Conservation (phyloP, 2,797 vertebrate genomes). For the Scolopax bukidnonensis region DNA sequence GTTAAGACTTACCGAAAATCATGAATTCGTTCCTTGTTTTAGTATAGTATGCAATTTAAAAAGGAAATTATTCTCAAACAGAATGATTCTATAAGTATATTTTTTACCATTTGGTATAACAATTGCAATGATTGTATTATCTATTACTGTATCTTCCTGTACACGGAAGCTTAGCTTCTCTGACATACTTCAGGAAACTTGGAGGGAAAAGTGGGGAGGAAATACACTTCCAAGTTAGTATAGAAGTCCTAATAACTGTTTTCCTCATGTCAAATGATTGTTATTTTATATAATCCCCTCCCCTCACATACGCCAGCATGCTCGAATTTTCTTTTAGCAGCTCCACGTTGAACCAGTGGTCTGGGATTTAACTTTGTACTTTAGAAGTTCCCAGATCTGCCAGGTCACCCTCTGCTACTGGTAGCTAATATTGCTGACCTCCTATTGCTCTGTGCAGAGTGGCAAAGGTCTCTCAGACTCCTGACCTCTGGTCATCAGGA, state of each 20-base stretch:
- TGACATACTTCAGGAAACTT: background rate
- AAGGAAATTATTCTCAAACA: background rate
- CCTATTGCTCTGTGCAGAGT: constrained; percentile 59
- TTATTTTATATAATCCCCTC: background rate
- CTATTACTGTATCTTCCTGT: background rate
- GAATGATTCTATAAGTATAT: background rate
- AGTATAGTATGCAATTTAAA: background rate
- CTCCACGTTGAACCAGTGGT: background rate
- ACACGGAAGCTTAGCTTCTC: background rate
- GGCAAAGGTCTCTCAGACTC: constrained; percentile 63
- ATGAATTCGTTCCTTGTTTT: background rate
- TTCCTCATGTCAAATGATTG: background rate
- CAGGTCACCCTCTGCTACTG: constrained; percentile 23
- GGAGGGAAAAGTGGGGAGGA: background rate
- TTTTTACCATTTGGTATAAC: background rate
- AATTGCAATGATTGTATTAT: background rate
- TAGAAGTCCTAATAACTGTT: background rate
- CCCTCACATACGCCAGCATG: background rate
- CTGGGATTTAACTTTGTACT: constrained; percentile 44
- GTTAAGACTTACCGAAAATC: background rate
- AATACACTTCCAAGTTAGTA: background rate
- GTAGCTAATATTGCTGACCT: constrained; percentile 63
- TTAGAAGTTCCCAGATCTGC: constrained; percentile 18
- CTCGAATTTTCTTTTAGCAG: background rate
- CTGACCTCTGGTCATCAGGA: constrained; percentile 70